phyloP scores from a whole-genome alignment of 2,113 vertebrate species.

The Grus americana region DNA sequence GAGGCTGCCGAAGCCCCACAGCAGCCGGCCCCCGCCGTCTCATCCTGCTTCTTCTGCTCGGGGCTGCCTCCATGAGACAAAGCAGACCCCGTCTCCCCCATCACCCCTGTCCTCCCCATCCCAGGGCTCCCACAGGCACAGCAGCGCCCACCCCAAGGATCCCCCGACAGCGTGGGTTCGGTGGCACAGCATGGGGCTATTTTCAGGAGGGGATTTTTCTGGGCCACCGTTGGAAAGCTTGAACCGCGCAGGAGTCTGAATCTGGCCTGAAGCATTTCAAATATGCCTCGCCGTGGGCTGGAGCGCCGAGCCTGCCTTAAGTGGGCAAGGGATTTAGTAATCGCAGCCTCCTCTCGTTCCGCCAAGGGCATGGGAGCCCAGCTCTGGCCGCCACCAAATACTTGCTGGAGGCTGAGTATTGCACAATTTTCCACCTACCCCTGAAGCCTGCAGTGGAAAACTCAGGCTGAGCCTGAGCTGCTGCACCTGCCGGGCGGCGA shows the following conservation, averaged over 20 bases:
- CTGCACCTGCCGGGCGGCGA: neutral
- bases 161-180: accelerated
- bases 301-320: constrained; percentile 48
- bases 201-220: neutral
- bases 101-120: neutral
- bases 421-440: neutral
- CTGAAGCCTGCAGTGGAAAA: neutral
- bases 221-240: neutral
- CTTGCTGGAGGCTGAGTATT: neutral
- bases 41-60: accelerated
- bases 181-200: neutral
- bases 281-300: neutral
- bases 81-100: accelerated
- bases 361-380: neutral
- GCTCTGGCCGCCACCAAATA: neutral
- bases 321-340: constrained; percentile 59
- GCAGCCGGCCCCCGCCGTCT: neutral
- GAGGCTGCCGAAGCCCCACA: neutral
- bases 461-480: accelerated
- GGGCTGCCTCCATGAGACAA: neutral
- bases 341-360: neutral
- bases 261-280: constrained; percentile 43
- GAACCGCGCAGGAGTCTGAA: neutral
- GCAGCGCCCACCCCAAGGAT: neutral
- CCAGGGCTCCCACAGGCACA: accelerated